phyloP scores from a whole-genome alignment of 2,797 vertebrate genomes.

The Schizopygopsis pylzovi region DNA sequence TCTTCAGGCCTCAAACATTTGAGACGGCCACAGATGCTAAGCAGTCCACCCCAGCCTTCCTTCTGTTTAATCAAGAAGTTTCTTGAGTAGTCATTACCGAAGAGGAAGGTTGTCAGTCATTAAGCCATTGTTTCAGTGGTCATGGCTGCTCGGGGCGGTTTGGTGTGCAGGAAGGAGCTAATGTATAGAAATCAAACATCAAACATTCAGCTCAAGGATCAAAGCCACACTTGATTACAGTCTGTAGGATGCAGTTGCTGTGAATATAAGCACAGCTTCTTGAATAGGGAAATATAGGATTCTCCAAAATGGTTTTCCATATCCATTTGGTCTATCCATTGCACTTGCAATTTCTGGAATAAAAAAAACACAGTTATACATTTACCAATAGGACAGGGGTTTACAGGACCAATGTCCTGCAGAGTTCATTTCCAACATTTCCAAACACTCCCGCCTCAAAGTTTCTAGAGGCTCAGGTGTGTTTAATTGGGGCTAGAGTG shows the following conservation, averaged over 20 bases:
- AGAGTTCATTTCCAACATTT: neutral
- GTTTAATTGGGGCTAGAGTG: neutral
- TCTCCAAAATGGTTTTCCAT: neutral
- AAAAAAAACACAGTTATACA: neutral
- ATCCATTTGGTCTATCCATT: neutral
- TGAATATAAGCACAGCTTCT: neutral
- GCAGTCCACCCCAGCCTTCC: conserved; percentile 35
- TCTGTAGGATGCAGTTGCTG: neutral
- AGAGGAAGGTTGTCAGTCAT: conserved; percentile 46
- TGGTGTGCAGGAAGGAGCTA: neutral
- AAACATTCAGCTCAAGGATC: conserved; percentile 23
- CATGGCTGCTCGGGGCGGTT: neutral
- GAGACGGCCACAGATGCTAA: conserved; percentile 26
- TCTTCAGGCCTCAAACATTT: conserved; percentile 37
- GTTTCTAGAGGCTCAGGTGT: neutral
- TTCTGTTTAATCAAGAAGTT: conserved; percentile 47
- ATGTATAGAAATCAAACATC: conserved; percentile 35
- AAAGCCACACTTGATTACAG: neutral
- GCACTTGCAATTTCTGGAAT: neutral
- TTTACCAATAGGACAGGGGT: neutral
- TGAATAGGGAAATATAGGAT: neutral
- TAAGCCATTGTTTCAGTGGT: conserved; percentile 45
- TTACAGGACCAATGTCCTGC: neutral
- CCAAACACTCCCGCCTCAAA: neutral
- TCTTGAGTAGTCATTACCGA: conserved; percentile 21